phyloP scores from a whole-genome alignment of 2,113 vertebrate genomes.

The Cepphus grylle region DNA sequence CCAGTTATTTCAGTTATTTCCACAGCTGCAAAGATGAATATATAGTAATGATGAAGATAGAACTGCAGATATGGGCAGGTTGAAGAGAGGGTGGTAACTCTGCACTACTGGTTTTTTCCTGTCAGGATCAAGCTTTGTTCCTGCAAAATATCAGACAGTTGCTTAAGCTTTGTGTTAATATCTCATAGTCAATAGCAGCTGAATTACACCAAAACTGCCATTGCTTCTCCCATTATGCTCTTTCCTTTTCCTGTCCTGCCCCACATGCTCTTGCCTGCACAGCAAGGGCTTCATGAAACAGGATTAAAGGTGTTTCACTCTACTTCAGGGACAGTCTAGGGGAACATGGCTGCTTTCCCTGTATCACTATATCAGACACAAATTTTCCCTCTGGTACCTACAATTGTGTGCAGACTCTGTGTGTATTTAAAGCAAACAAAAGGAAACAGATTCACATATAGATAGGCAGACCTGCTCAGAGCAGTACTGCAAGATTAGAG shows the following conservation, averaged over 20 bases:
- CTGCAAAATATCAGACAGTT: neutral
- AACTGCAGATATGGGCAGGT: neutral
- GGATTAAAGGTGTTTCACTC: neutral
- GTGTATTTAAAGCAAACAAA: neutral
- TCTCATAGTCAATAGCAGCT: neutral
- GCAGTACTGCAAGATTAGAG: neutral
- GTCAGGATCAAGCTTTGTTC: neutral
- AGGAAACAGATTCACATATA: neutral
- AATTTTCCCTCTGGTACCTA: neutral
- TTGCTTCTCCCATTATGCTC: neutral
- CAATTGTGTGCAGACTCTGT: neutral
- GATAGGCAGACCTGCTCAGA: neutral
- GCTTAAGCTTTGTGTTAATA: neutral
- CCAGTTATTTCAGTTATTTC: neutral
- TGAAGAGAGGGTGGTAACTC: neutral
- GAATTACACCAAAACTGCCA: neutral
- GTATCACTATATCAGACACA: neutral
- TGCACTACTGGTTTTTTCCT: accelerated
- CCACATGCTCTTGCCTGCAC: accelerated
- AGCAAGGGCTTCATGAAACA: neutral
- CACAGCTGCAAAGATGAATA: neutral
- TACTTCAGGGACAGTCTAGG: neutral
- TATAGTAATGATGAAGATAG: neutral
- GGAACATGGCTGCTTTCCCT: neutral
- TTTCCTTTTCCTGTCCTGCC: neutral